Base-by-base conservation (phyloP, 2,797 vertebrate species). In the Chelonia mydas region DNA sequence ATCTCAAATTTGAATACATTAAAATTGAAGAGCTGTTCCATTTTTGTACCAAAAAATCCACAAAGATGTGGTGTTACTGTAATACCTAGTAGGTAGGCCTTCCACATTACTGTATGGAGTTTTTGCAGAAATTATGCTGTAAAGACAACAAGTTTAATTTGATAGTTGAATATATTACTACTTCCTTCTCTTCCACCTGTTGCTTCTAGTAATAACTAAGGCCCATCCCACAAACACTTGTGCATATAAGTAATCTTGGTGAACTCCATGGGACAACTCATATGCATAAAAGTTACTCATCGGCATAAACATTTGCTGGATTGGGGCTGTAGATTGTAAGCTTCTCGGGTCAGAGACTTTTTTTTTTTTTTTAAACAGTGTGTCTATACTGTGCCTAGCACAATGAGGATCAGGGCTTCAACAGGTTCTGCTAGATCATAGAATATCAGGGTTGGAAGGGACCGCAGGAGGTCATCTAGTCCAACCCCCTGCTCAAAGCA, bases 211-310 rank as follows among this genome's bases (percentile, higher is more conserved):
- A 28, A 6, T 37, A 59, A 59, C 21, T 11, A 27, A 7, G 49
- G 59, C 61, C n/a, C 31, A 0, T 90, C 51, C 27, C 2, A 1
- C 7, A 78, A 68, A 21, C 0, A 0, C 83, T 93, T 74, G 51
- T 83, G 79, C n/a, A 4, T 72, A 21, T 21, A 68, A 86, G 49
- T 28, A 4, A 7, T 89, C 13, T 23, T 51, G 53, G 28, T 27
- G 77, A 74, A 28, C 79, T 84, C n/a, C 15, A 53, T 33, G 0
- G n/a, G 28, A 31, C 61, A 78, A 37, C 53, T 49, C 23, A n/a
- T 78, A 37, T 27, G 74, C 27, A 47, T 76, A 47, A 47, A n/a
- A 76, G 25, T 0, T 84, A 31, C 27, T 5, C 59, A 83, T 84
- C 55, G 47, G 28, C 47, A 47, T 84, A 19, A 77, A 41, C 21